phyloP scores from a whole-genome alignment of 2,797 vertebrate species.

The Morelia viridis region DNA sequence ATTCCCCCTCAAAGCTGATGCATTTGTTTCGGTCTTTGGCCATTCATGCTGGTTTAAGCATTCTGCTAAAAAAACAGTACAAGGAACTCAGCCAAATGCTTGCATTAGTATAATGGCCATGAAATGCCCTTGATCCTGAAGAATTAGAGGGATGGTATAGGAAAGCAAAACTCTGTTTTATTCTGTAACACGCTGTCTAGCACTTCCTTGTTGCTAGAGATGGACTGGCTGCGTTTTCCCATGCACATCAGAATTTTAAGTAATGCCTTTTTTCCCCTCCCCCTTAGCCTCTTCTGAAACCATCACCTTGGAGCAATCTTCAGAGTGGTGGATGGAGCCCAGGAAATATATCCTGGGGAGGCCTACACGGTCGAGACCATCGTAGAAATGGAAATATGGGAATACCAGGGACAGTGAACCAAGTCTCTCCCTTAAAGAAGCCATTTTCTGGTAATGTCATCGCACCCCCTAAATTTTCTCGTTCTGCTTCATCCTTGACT shows the following conservation, averaged over 20 bases:
- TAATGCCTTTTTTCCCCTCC: constrained; percentile 24
- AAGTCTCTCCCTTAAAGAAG: constrained; percentile 95
- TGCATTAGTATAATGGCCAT: neutral
- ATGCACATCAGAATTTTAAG: constrained; percentile 34
- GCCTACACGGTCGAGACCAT: constrained; percentile 86
- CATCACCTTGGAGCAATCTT: constrained; percentile 92
- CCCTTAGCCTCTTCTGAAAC: constrained; percentile 91
- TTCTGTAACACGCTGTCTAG: too few species aligned
- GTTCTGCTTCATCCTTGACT: constrained; percentile 85
- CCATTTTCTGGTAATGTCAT: constrained; percentile 96
- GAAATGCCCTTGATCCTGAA: neutral
- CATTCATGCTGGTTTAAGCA: neutral
- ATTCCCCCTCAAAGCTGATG: neutral
- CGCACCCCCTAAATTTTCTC: constrained; percentile 95
- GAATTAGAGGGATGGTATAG: too few species aligned
- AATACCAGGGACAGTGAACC: constrained; percentile 87
- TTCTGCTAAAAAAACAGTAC: neutral
- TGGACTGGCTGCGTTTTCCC: too few species aligned
- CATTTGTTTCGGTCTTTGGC: neutral
- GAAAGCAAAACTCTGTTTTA: too few species aligned
- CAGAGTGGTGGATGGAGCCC: constrained; percentile 94
- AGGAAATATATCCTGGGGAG: constrained; percentile 92
- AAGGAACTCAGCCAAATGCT: neutral
- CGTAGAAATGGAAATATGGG: constrained; percentile 88
- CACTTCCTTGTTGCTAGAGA: neutral